These are phyloP conservation scores for Gambusia holbrooki DNA, from an alignment of 2,113 vertebrate species.

Conservation along the genomic window DNA sequence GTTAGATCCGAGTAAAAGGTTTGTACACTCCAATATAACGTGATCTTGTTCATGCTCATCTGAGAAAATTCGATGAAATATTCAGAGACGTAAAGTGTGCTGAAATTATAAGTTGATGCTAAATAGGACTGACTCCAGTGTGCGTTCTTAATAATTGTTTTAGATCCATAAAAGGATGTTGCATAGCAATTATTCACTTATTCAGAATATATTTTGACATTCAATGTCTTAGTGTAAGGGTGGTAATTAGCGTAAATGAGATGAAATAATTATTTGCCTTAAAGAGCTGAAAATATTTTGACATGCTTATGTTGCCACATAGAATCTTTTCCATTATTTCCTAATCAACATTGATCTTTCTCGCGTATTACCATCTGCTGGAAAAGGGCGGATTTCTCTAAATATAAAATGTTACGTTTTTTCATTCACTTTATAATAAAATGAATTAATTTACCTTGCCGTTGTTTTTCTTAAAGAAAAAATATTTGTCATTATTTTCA, in stretches of 20 bases:
- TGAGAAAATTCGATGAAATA: slow-evolving; percentile 47
- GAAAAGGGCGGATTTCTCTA: no score
- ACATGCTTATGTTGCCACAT: background rate
- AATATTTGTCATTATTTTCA: no score
- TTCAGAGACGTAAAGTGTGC: slow-evolving; percentile 42
- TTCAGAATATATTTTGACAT: slow-evolving; percentile 40
- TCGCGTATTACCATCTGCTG: background rate
- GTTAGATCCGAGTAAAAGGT: slow-evolving; percentile 45
- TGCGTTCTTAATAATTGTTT: slow-evolving; percentile 28
- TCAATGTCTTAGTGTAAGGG: slow-evolving; percentile 30
- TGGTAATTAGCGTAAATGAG: slow-evolving; percentile 32
- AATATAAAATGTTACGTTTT: background rate
- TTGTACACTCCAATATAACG: slow-evolving; percentile 30
- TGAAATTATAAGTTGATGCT: slow-evolving; percentile 42
- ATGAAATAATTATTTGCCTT: slow-evolving; percentile 10
- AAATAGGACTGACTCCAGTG: slow-evolving; percentile 30
- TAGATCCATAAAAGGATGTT: slow-evolving; percentile 37
- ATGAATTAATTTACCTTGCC: background rate
- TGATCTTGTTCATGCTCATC: slow-evolving; percentile 54
- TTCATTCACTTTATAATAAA: background rate
- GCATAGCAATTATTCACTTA: slow-evolving; percentile 49
- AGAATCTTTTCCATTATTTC: background rate
- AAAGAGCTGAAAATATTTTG: background rate
- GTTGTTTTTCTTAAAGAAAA: background rate
- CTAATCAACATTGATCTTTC: background rate